A percentile compares a stretch with the other conserved stretches of the same genome.
These are phyloP conservation scores for Rhodeus uyekii DNA, from an alignment of 2,797 vertebrate genomes.

Conservation along the genomic window DNA sequence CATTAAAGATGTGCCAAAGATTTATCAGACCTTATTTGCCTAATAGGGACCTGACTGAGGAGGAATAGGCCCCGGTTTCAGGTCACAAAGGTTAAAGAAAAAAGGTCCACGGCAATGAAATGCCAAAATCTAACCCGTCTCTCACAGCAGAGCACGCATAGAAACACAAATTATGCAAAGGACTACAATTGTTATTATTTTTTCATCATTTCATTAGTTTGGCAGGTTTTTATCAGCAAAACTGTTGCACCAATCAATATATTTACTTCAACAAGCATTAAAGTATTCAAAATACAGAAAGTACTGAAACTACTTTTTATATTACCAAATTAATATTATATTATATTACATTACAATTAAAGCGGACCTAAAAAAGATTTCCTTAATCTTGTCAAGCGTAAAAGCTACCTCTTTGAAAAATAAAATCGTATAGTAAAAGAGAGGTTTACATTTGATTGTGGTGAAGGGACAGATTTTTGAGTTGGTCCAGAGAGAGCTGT, in stretches of 20 bases:
- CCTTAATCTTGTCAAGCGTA: neutral
- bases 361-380: neutral
- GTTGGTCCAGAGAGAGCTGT: slow-evolving; percentile 39
- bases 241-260: neutral
- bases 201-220: neutral
- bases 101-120: slow-evolving; percentile 22
- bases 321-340: neutral
- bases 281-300: neutral
- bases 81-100: slow-evolving; percentile 68
- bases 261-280: neutral
- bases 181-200: neutral
- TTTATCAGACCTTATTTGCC: slow-evolving; percentile 90
- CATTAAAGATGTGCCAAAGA: slow-evolving; percentile 85
- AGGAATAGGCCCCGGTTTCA: slow-evolving; percentile 81
- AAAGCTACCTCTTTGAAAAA: slow-evolving; percentile 9
- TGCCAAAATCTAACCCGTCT: slow-evolving; percentile 31
- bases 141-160: neutral
- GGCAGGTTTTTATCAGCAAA: neutral
- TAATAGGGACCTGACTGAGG: slow-evolving; percentile 87
- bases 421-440: slow-evolving; percentile 17
- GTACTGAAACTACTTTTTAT: neutral
- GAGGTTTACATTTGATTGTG: slow-evolving; percentile 34
- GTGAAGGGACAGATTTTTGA: slow-evolving; percentile 33
- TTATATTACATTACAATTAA: neutral
- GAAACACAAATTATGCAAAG: neutral